Evolutionary conservation across 2,888 invertebrate species (phyloP).

Genomic region (Charanyca ferruginea): DNA sequence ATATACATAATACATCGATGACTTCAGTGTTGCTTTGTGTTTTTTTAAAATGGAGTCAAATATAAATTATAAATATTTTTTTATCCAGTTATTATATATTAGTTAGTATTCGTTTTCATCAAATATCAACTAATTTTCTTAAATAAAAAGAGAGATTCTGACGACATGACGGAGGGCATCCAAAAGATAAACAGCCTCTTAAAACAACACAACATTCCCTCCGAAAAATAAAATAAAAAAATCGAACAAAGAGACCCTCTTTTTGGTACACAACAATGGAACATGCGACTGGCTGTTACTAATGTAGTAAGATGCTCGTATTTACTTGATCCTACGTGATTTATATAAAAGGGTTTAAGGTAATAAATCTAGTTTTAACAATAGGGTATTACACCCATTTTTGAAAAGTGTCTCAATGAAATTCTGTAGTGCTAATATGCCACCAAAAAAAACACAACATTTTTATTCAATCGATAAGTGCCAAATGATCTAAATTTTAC

Average conservation of each 20-base stretch:
- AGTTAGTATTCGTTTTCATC: background rate
- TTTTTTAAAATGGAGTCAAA: background rate
- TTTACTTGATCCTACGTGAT: constrained; percentile 24
- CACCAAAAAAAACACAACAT: too few species aligned
- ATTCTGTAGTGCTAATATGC: too few species aligned
- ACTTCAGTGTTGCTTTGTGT: background rate
- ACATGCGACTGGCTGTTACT: constrained; percentile 56
- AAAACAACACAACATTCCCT: constrained; percentile 63
- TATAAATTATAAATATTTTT: background rate
- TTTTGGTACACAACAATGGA: constrained; percentile 66
- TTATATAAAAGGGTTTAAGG: constrained; percentile 24
- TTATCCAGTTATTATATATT: background rate
- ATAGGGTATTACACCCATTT: too few species aligned
- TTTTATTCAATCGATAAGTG: too few species aligned
- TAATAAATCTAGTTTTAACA: background rate
- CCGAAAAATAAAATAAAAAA: constrained; percentile 54
- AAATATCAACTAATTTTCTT: background rate
- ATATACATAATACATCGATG: too few species aligned
- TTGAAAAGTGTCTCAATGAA: too few species aligned
- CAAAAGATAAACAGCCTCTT: constrained; percentile 47
- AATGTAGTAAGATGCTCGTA: constrained; percentile 39
- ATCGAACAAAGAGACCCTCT: constrained; percentile 63
- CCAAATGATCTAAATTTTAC: too few species aligned
- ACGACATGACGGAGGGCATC: constrained; percentile 24
- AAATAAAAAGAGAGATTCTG: constrained; percentile 23